phyloP scores from a whole-genome alignment of 2,797 vertebrate genomes.

The Rachycentron canadum region DNA sequence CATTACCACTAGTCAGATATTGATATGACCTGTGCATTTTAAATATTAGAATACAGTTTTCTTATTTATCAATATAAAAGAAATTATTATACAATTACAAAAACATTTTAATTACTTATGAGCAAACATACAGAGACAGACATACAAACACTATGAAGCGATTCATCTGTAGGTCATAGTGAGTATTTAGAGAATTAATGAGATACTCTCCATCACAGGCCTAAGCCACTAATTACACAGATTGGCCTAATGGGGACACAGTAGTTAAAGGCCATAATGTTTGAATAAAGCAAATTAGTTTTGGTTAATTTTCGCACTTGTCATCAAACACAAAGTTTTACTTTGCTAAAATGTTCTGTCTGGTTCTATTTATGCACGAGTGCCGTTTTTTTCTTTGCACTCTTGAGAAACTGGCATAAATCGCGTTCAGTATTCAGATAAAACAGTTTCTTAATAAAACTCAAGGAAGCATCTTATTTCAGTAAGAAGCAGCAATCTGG shows the following conservation, averaged over 20 bases:
- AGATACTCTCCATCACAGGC: constrained; percentile 44
- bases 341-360: constrained; percentile 5
- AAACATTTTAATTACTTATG: constrained; percentile 38
- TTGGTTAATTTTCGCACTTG: constrained; percentile 23
- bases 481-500: background rate
- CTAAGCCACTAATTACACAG: constrained; percentile 61
- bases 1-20: background rate
- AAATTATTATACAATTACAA: background rate
- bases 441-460: background rate
- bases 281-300: constrained; percentile 52
- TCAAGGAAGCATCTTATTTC: background rate
- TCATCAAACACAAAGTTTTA: constrained; percentile 20
- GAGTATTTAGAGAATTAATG: constrained; percentile 64
- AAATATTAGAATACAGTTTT: background rate
- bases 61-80: constrained; percentile 1
- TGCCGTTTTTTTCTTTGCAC: background rate
- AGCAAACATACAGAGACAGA: constrained; percentile 16
- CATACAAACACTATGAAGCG: constrained; percentile 15
- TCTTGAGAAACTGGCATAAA: background rate
- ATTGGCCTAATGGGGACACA: constrained; percentile 51
- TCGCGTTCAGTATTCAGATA: background rate
- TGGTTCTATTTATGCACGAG: background rate
- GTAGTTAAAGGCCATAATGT: constrained; percentile 63
- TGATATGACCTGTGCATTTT: constrained; percentile 3
- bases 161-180: constrained; percentile 34